Conservation (phyloP, 2,888 invertebrate genomes). For the Neoitamus cyanurus region DNA sequence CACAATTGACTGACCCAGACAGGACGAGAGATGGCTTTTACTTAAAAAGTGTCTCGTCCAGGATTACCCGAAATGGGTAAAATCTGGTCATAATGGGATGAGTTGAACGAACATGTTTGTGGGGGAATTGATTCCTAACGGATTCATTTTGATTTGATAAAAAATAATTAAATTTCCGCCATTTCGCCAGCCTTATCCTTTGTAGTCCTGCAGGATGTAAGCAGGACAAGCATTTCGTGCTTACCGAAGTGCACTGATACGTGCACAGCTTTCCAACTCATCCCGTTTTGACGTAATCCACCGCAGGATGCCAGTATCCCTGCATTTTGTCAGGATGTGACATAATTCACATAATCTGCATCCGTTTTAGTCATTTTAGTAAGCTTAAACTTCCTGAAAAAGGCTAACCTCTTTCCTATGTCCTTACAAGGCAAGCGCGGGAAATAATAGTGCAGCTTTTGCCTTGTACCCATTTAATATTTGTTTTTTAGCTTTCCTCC, state of each 20-base stretch:
- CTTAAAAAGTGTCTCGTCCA: neutral
- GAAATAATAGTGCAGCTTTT: neutral
- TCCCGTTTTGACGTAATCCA: neutral
- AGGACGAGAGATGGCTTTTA: neutral
- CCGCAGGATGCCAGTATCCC: neutral
- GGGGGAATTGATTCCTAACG: neutral
- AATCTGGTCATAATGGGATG: neutral
- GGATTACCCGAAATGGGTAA: neutral
- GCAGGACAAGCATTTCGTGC: neutral
- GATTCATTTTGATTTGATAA: neutral
- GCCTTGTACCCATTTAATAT: neutral
- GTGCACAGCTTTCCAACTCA: neutral
- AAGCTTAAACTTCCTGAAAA: neutral
- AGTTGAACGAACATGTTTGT: neutral
- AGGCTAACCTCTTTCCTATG: conserved; percentile 5
- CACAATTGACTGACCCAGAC: neutral
- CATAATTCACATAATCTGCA: conserved; percentile 29
- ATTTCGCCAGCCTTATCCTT: neutral
- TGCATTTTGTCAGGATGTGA: neutral
- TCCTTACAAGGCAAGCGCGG: neutral
- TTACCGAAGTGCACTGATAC: neutral
- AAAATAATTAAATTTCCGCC: neutral
- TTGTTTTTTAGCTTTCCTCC: neutral
- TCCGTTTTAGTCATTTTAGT: conserved; percentile 27
- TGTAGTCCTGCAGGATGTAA: neutral